Evolutionary conservation across 2,888 invertebrate species (phyloP).

Genomic region (Thumatha senex): DNA sequence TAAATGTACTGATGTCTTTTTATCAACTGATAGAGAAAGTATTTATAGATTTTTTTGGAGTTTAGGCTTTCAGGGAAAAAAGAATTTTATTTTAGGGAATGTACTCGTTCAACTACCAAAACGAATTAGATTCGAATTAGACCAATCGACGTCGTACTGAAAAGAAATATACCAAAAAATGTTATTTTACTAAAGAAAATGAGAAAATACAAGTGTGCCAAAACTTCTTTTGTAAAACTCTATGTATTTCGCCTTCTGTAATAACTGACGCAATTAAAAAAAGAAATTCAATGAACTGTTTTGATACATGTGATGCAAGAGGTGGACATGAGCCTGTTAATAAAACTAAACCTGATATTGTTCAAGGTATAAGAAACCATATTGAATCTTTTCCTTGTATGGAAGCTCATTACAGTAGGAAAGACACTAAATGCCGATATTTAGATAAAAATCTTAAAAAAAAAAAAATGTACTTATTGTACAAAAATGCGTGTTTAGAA

Average conservation of each 20-base stretch:
- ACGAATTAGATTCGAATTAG: background rate
- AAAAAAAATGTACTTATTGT: background rate
- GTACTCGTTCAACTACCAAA: background rate
- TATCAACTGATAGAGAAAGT: background rate
- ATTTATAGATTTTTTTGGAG: background rate
- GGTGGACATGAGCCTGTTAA: background rate
- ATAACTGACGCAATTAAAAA: background rate
- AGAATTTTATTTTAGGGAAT: background rate
- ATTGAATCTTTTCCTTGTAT: background rate
- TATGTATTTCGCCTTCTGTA: conserved; percentile 5
- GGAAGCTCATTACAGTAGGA: background rate
- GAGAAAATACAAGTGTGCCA: background rate
- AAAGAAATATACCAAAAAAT: background rate
- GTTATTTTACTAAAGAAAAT: conserved; percentile 1
- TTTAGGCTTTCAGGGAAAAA: background rate
- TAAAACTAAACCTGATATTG: background rate
- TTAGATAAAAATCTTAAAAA: background rate
- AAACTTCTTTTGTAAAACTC: conserved; percentile 40
- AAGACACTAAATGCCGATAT: background rate
- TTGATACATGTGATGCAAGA: background rate
- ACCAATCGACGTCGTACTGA: background rate
- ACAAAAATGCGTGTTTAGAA: too few relatives aligned
- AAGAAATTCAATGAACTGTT: background rate
- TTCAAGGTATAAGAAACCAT: background rate
- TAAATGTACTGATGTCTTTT: conserved; percentile 4